phyloP scores from a whole-genome alignment of 2,888 invertebrate genomes.

The Azorinus chamasolen region DNA sequence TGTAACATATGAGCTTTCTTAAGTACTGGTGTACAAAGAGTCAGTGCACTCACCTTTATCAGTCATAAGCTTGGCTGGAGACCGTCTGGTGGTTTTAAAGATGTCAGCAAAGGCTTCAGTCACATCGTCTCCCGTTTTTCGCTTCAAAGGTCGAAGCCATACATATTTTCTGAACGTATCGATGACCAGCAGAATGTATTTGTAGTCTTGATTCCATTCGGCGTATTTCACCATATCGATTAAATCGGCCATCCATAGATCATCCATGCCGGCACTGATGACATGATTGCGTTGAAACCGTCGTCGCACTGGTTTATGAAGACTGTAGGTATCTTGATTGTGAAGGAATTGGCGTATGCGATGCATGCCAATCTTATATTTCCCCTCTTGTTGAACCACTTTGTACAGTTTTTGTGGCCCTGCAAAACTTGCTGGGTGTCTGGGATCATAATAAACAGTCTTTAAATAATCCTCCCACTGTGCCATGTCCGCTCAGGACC shows the following conservation, averaged over 20 bases:
- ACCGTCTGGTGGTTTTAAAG: slow-evolving; percentile 30
- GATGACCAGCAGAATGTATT: slow-evolving; percentile 44
- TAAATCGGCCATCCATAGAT: slow-evolving; percentile 59
- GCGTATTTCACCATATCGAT: slow-evolving; percentile 60
- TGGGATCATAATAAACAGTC: slow-evolving; percentile 27
- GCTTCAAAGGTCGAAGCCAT: too few species aligned
- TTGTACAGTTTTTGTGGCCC: slow-evolving; percentile 58
- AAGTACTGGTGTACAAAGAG: too few species aligned
- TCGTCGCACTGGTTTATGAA: slow-evolving; percentile 51
- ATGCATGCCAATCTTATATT: slow-evolving; percentile 58
- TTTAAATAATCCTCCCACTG: slow-evolving; percentile 31
- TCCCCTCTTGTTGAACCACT: slow-evolving; percentile 52
- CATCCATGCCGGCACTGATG: slow-evolving; percentile 53
- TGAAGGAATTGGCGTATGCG: slow-evolving; percentile 55
- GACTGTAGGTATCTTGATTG: slow-evolving; percentile 56
- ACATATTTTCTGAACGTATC: slow-evolving; percentile 58
- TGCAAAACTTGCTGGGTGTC: slow-evolving; percentile 45
- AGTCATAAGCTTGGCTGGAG: too few species aligned
- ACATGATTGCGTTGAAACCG: slow-evolving; percentile 49
- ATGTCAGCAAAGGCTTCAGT: slow-evolving; percentile 39
- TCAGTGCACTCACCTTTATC: too few species aligned
- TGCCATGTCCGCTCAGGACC: not conserved
- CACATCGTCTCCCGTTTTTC: too few species aligned
- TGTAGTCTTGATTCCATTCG: slow-evolving; percentile 39
- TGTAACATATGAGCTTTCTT: too few species aligned